These are phyloP conservation scores for Drosophila teissieri DNA, from an alignment of 1,140 invertebrate genomes.

Conservation along the genomic window DNA sequence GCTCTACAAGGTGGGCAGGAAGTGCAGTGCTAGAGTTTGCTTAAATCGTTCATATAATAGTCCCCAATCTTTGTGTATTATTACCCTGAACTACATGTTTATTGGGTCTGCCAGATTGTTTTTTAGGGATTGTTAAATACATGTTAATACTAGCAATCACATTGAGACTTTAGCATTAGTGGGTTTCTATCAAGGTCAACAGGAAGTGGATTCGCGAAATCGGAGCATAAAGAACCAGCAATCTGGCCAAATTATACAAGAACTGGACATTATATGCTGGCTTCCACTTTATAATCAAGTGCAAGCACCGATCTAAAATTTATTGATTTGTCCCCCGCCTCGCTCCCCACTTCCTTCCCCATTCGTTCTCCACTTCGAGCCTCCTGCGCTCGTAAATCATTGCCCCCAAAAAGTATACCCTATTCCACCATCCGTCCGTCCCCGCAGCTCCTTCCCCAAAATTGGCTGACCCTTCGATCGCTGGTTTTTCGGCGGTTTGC, in stretches of 20 bases:
- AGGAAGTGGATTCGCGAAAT: constrained; percentile 46
- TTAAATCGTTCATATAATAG: no score
- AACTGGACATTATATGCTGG: constrained; percentile 43
- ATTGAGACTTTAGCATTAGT: no score
- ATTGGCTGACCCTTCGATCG: constrained; percentile 49
- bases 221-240: constrained; percentile 65
- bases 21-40: constrained; percentile 28
- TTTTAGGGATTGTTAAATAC: background rate
- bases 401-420: constrained; percentile 48
- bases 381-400: constrained; percentile 62
- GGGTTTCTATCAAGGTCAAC: constrained; percentile 84
- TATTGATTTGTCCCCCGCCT: constrained; percentile 66
- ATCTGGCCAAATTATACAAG: constrained; percentile 66
- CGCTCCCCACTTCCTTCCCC: background rate
- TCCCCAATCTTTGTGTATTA: no score
- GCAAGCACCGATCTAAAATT: constrained; percentile 67
- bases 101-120: background rate
- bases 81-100: background rate
- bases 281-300: constrained; percentile 75
- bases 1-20: constrained; percentile 48
- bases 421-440: constrained; percentile 23
- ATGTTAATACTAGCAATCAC: no score
- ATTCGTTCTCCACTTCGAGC: background rate
- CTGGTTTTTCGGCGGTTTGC: constrained; percentile 16
- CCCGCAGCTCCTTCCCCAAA: constrained; percentile 15